Conservation (phyloP, 2,797 vertebrate genomes). For the Rhincodon typus region DNA sequence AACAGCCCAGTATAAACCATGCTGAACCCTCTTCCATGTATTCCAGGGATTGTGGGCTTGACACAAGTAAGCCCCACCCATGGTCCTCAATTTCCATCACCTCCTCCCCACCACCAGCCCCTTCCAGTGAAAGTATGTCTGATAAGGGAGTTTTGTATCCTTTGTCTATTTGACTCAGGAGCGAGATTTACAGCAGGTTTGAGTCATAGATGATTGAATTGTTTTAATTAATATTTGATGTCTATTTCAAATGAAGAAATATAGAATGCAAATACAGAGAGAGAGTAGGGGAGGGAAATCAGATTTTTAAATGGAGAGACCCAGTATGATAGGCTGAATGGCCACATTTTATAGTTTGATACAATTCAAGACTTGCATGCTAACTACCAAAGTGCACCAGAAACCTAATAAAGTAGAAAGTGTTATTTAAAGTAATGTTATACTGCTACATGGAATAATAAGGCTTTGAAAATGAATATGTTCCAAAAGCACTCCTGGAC, state of each 20-base stretch:
- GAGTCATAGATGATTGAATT: not conserved
- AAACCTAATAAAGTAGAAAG: conserved; percentile 10
- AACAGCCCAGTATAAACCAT: no score
- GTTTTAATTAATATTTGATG: not conserved
- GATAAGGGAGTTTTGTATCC: no score
- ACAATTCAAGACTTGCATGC: not conserved
- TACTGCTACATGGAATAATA: conserved; percentile 24
- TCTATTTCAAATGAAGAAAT: not conserved
- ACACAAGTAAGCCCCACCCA: no score
- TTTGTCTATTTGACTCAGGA: no score
- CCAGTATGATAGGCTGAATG: not conserved
- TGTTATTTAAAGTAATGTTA: conserved; percentile 28
- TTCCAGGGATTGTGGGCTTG: no score
- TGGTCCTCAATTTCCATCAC: no score
- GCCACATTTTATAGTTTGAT: not conserved
- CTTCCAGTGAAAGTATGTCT: no score
- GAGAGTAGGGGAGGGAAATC: not conserved
- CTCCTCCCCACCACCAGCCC: no score
- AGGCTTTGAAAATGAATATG: conserved; percentile 20
- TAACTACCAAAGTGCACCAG: conserved; percentile 13
- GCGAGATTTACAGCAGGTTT: not conserved
- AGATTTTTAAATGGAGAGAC: not conserved
- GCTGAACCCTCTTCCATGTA: no score
- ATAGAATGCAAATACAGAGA: not conserved
- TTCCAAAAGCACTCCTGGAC: conserved; percentile 13